A percentile compares a stretch with the other conserved stretches of the same genome.
These are phyloP conservation scores for Micoletzkya japonica DNA, from an alignment of 2,888 invertebrate genomes.

Conservation along the genomic window DNA sequence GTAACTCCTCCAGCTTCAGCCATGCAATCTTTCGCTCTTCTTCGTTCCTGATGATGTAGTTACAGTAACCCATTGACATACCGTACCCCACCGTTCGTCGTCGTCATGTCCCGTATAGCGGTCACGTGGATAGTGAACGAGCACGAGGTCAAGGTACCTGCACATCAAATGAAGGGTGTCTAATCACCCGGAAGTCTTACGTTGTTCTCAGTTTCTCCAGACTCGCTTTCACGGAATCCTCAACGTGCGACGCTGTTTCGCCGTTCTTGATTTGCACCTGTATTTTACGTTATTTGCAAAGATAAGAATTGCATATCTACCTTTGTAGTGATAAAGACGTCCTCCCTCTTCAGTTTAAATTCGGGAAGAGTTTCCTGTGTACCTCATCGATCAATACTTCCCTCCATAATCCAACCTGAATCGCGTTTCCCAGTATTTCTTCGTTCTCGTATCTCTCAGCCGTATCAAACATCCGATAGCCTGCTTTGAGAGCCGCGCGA, in stretches of 20 bases:
- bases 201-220: slow-evolving; percentile 40
- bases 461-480: slow-evolving; percentile 78
- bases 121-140: slow-evolving; percentile 44
- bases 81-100: slow-evolving; percentile 20
- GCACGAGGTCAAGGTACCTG: slow-evolving; percentile 44
- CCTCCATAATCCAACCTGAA: slow-evolving; percentile 1
- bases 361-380: slow-evolving; percentile 72
- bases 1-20: slow-evolving; percentile 72
- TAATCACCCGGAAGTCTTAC: too few species aligned
- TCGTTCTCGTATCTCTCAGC: slow-evolving; percentile 79
- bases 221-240: slow-evolving; percentile 38
- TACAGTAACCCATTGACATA: slow-evolving; percentile 56
- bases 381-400: slow-evolving; percentile 60
- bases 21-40: slow-evolving; percentile 73
- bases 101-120: slow-evolving; percentile 29
- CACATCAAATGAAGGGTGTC: too few species aligned
- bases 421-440: slow-evolving; percentile 71
- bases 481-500: slow-evolving; percentile 61
- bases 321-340: slow-evolving; percentile 81
- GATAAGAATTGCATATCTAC: slow-evolving; percentile 62
- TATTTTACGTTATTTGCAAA: neutral
- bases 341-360: slow-evolving; percentile 73
- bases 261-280: slow-evolving; percentile 33
- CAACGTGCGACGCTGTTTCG: slow-evolving; percentile 35
- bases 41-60: slow-evolving; percentile 69